Percentiles rank a stretch among this genome's conserved stretches.
Evolutionary conservation across 2,797 vertebrate species (phyloP).

Genomic region (Ceryle rudis): DNA sequence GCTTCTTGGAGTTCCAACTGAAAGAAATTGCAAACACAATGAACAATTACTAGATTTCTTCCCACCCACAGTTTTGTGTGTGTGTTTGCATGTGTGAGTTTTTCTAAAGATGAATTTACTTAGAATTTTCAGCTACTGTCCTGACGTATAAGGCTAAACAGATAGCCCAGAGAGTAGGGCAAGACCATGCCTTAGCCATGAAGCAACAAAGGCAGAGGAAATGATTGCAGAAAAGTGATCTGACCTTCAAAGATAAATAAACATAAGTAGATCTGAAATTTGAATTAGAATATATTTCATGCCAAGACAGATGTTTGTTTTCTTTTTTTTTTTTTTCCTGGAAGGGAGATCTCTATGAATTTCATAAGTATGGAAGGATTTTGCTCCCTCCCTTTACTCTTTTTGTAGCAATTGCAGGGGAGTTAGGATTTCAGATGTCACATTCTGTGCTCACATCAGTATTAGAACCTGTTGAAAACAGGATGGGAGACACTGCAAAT

Average conservation of each 20-base stretch:
- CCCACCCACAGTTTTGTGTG: neutral
- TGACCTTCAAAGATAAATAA: neutral
- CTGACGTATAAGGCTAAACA: neutral
- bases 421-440: neutral
- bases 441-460: neutral
- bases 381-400: neutral
- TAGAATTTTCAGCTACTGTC: neutral
- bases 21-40: conserved; percentile 74
- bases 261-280: neutral
- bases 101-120: neutral
- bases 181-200: neutral
- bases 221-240: neutral
- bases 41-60: conserved; percentile 27
- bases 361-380: neutral
- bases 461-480: neutral
- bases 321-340: neutral
- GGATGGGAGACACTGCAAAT: neutral
- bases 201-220: neutral
- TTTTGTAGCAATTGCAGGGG: neutral
- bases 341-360: neutral
- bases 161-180: neutral
- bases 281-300: neutral
- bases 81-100: neutral
- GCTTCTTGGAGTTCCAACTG: conserved; percentile 82
- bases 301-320: neutral